A percentile compares a stretch with the other conserved stretches of the same genome.
Conservation (phyloP, 2,888 invertebrate genomes). For the Penaeus monodon region DNA sequence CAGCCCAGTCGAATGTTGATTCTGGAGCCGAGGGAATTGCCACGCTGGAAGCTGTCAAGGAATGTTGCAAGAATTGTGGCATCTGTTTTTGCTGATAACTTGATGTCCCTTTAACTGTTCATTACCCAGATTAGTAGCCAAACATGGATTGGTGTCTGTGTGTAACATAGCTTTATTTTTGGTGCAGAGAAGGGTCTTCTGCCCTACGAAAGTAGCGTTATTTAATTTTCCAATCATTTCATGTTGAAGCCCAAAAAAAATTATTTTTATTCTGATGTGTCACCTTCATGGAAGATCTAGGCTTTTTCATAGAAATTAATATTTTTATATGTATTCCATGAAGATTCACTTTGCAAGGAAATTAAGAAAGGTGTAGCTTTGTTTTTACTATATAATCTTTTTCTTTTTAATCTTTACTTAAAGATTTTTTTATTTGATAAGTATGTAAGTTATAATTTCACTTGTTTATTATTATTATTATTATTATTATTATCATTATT, state of each 20-base stretch:
- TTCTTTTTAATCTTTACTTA: constrained; percentile 7
- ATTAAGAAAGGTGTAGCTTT: constrained; percentile 24
- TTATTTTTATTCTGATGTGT: constrained; percentile 32
- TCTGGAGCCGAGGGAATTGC: not conserved
- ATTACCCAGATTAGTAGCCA: constrained; percentile 33
- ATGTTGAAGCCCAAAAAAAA: constrained; percentile 4
- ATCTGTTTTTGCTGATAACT: constrained; percentile 42
- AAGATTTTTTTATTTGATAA: constrained; percentile 13
- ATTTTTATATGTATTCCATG: constrained; percentile 41
- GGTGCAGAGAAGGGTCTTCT: constrained; percentile 17
- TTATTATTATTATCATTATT: too few species aligned
- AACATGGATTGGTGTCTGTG: constrained; percentile 34
- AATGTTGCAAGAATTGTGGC: constrained; percentile 13
- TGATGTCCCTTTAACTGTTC: constrained; percentile 33
- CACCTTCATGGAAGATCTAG: constrained; percentile 24
- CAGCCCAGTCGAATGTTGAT: too few species aligned
- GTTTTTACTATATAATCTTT: not conserved
- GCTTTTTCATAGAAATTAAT: constrained; percentile 36
- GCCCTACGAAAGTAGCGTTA: constrained; percentile 11
- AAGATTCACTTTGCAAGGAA: constrained; percentile 9
- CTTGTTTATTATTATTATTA: not conserved
- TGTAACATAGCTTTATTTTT: constrained; percentile 45
- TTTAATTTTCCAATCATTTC: constrained; percentile 8
- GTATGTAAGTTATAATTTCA: too few species aligned
- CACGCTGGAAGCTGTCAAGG: constrained; percentile 20